These are phyloP conservation scores for Gymnocypris eckloni DNA, from an alignment of 2,797 vertebrate species.

Conservation along the genomic window DNA sequence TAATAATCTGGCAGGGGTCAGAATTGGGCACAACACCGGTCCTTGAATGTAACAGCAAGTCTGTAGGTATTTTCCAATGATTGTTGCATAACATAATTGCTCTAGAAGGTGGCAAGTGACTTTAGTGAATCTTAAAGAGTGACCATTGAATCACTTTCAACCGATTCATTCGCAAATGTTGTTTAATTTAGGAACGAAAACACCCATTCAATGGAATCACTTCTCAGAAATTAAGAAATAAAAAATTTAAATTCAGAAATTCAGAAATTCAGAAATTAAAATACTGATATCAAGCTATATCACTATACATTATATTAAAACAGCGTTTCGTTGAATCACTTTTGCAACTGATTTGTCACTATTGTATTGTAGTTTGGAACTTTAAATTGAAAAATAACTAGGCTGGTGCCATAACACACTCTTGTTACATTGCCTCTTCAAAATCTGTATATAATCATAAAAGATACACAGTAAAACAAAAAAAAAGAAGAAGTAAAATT, in stretches of 20 bases:
- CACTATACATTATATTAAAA: too few relatives aligned
- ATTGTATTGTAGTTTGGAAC: not conserved
- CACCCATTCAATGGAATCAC: not conserved
- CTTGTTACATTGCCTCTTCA: not conserved
- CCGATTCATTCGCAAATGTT: not conserved
- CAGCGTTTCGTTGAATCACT: not conserved
- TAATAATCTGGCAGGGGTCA: too few relatives aligned
- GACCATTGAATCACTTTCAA: not conserved
- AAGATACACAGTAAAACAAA: not conserved
- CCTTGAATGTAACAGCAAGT: not conserved
- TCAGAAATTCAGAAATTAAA: too few relatives aligned
- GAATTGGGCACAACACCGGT: too few relatives aligned
- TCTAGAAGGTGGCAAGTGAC: not conserved
- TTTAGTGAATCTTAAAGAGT: not conserved
- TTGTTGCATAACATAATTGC: not conserved
- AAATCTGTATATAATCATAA: not conserved
- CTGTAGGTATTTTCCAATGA: not conserved
- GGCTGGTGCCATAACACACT: not conserved
- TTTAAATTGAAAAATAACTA: not conserved
- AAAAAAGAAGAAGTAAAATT: not conserved
- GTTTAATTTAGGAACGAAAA: not conserved
- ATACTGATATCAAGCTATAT: too few relatives aligned
- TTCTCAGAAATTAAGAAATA: too few relatives aligned
- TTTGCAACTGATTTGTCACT: too few relatives aligned
- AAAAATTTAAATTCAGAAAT: too few relatives aligned